phyloP scores from a whole-genome alignment of 2,113 vertebrate species.

The Gobio gobio region DNA sequence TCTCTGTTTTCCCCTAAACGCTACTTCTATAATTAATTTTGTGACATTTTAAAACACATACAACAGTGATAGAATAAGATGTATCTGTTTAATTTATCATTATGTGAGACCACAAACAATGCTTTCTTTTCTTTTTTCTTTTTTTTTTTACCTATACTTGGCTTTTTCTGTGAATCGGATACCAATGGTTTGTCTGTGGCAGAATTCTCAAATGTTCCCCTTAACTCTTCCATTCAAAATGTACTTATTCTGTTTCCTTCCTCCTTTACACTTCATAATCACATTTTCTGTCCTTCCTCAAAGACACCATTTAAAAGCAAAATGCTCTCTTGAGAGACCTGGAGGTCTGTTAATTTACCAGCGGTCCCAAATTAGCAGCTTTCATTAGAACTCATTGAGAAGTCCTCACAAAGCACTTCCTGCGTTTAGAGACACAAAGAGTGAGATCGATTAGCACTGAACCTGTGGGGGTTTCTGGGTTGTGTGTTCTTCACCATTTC shows the following conservation, averaged over 20 bases:
- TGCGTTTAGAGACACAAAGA: conserved; percentile 61
- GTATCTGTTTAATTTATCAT: neutral
- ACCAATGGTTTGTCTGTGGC: neutral
- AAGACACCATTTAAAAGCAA: conserved; percentile 53
- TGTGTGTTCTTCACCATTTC: conserved; percentile 26
- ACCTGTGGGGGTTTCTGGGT: conserved; percentile 39
- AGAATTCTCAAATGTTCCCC: conserved; percentile 20
- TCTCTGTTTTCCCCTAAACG: neutral
- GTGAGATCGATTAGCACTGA: conserved; percentile 42
- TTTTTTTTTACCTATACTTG: neutral
- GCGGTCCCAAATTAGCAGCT: conserved; percentile 65
- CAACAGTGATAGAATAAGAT: neutral
- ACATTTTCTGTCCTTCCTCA: conserved; percentile 54
- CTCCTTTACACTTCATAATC: conserved; percentile 25
- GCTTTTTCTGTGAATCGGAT: conserved; percentile 9
- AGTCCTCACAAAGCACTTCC: conserved; percentile 67
- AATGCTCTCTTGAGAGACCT: conserved; percentile 61
- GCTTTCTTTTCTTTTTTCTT: neutral
- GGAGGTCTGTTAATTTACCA: conserved; percentile 62
- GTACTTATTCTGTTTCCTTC: conserved; percentile 23
- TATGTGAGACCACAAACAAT: neutral
- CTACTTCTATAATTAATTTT: neutral
- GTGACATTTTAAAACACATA: neutral
- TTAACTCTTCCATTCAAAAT: conserved; percentile 29
- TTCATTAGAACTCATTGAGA: conserved; percentile 65